Percentiles rank a stretch among this genome's conserved stretches.
phyloP scores from a whole-genome alignment of 1,140 invertebrate genomes.

The Drosophila grimshawi region DNA sequence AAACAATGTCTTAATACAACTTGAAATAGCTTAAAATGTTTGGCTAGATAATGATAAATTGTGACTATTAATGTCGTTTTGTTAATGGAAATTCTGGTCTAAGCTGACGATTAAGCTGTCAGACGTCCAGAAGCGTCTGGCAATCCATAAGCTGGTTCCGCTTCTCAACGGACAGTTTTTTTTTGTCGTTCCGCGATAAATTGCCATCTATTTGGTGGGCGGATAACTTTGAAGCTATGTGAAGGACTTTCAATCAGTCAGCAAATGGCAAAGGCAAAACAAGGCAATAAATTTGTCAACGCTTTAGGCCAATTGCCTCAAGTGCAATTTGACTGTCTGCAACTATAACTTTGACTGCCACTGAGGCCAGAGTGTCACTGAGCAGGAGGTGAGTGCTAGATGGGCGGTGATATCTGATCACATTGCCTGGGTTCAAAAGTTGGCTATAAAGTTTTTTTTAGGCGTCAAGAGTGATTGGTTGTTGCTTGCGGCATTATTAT shows the following conservation, averaged over 20 bases:
- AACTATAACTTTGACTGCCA: constrained; percentile 34
- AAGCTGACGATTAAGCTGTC: constrained; percentile 64
- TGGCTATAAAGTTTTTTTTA: constrained; percentile 59
- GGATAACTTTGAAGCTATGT: constrained; percentile 33
- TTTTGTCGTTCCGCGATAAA: neutral
- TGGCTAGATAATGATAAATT: constrained; percentile 30
- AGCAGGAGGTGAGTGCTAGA: neutral
- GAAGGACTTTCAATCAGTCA: constrained; percentile 61
- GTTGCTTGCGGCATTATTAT: constrained; percentile 60
- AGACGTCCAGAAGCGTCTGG: constrained; percentile 33
- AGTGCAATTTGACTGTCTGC: constrained; percentile 13
- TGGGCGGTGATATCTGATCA: neutral
- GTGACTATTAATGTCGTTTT: constrained; percentile 38
- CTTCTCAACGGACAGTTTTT: constrained; percentile 3
- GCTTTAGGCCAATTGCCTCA: constrained; percentile 57
- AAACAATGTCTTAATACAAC: neutral
- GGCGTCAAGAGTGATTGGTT: constrained; percentile 65
- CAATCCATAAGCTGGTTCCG: constrained; percentile 8
- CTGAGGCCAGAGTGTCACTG: neutral
- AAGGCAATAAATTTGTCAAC: constrained; percentile 80
- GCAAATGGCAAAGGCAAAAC: constrained; percentile 66
- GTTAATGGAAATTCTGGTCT: constrained; percentile 37
- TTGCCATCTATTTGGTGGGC: constrained; percentile 53
- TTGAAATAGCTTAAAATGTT: neutral
- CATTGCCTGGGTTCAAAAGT: constrained; percentile 31